These are phyloP conservation scores for Drosophila siamana DNA, from an alignment of 2,888 invertebrate species.

Conservation along the genomic window DNA sequence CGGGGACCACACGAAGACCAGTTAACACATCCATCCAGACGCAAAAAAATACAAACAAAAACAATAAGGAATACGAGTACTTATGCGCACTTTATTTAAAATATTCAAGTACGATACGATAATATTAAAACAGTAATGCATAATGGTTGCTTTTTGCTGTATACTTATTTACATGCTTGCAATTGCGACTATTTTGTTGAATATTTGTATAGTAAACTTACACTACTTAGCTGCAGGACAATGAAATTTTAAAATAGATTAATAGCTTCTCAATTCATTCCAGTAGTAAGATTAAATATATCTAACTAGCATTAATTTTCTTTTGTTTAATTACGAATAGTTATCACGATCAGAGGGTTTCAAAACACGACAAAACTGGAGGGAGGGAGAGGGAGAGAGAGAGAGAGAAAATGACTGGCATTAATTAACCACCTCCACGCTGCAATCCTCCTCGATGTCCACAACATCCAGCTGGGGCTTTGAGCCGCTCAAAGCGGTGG, in stretches of 20 bases:
- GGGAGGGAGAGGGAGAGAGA: not conserved
- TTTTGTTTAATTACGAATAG: conserved; percentile 37
- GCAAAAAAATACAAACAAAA: not conserved
- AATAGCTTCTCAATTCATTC: not conserved
- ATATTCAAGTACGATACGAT: conserved; percentile 1
- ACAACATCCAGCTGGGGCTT: conserved; percentile 31
- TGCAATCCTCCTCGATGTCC: conserved; percentile 78
- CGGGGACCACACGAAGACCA: conserved; percentile 48
- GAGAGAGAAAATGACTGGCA: not conserved
- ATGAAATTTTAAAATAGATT: not conserved
- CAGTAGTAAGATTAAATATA: not conserved
- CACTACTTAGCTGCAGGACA: not conserved
- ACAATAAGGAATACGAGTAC: conserved; percentile 11
- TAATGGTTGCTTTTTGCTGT: not conserved
- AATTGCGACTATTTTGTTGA: conserved; percentile 13
- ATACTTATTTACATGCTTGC: conserved; percentile 18
- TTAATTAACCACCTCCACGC: conserved; percentile 85
- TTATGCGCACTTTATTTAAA: conserved; percentile 23
- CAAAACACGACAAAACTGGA: not conserved
- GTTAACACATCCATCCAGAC: conserved; percentile 14
- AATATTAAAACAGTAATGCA: conserved; percentile 5
- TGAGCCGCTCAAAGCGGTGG: conserved; percentile 11
- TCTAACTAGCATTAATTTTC: conserved; percentile 6
- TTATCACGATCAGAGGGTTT: conserved; percentile 47
- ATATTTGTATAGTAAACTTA: not conserved